Evolutionary conservation across 2,888 invertebrate genomes (phyloP), one percentile per base, ranked within the genome.

Genomic region (Cheilosia impressa): DNA sequence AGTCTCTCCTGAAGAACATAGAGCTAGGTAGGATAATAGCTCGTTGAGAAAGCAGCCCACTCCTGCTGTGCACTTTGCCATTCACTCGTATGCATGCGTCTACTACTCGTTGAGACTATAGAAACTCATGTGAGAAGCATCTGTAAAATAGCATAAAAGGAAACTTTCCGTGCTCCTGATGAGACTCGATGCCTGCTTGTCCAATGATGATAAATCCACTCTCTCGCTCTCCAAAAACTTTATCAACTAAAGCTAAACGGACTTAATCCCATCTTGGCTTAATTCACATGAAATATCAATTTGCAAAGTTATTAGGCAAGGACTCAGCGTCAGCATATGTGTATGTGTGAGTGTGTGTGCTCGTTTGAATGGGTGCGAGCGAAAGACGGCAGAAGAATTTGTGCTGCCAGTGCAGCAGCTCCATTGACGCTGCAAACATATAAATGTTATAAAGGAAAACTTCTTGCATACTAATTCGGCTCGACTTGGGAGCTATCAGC

Each of bases 201-300:
- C 58, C 79, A 79, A 65, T 72, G 69, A 69, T 65, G 53, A 60
- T 80, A 80, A 69, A 79, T 75, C 53, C 79, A 80, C 69, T 71
- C 63, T 43, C 43, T n/a, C 43, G 53, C 53, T 62, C 53, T 55
- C 17, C 17, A 38, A 50, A 80, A 84, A 80, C 75, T 84, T 75
- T 80, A 80, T 84, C 62, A 80, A 84, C 80, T 84, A 84, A 80
- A 84, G 75, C 80, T 80, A 79, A 69, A 84, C 63, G 65, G 80
- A 80, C 84, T 76, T 76, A 80, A 84, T 80, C 80, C 80, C 73
- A 80, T 84, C 71, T 80, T 76, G 69, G 80, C 58, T 84, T 80
- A 80, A 75, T 84, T 80, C 84, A 84, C 69, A 84, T 84, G 63
- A 80, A 80, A 84, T 80, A 80, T 84, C 84, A 84, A 80, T 75